Percentiles rank a stretch among this genome's conserved stretches.
Evolutionary conservation across 2,797 vertebrate genomes (phyloP).

Genomic region (Anabacerthia variegaticeps): DNA sequence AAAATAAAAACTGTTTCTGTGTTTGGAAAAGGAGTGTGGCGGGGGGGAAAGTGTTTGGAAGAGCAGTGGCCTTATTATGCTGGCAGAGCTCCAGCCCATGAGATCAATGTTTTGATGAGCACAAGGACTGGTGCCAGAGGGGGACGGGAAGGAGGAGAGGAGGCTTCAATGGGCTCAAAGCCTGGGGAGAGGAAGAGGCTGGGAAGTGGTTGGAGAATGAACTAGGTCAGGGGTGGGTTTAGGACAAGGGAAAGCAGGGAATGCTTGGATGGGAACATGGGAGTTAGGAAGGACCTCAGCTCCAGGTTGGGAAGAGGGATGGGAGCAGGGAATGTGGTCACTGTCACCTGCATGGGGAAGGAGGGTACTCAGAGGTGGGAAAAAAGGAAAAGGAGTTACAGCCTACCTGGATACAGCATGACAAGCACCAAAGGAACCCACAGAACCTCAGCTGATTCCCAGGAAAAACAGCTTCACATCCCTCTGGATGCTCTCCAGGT

Average conservation of each 20-base stretch:
- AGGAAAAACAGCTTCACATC: neutral
- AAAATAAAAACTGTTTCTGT: neutral
- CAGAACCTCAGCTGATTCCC: neutral
- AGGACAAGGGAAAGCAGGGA: neutral
- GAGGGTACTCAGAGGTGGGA: neutral
- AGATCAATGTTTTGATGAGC: conserved; percentile 60
- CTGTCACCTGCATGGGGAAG: neutral
- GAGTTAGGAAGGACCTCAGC: neutral
- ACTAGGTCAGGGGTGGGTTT: neutral
- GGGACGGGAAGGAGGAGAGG: neutral
- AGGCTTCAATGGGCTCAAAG: conserved; percentile 8
- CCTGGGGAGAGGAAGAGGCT: neutral
- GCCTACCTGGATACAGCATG: too few relatives aligned
- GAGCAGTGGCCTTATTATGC: conserved; percentile 27
- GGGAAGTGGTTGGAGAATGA: neutral
- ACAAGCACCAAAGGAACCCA: neutral
- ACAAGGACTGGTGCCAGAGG: neutral
- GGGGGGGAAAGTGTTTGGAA: neutral
- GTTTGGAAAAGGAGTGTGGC: neutral
- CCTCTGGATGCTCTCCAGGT: neutral
- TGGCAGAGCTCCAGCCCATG: conserved; percentile 36
- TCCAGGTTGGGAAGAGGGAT: neutral
- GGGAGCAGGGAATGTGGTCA: neutral
- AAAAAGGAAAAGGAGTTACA: neutral
- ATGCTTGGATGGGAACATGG: neutral